These are phyloP conservation scores for Stenotaenia linearis DNA, from an alignment of 2,888 invertebrate species.

Conservation along the genomic window DNA sequence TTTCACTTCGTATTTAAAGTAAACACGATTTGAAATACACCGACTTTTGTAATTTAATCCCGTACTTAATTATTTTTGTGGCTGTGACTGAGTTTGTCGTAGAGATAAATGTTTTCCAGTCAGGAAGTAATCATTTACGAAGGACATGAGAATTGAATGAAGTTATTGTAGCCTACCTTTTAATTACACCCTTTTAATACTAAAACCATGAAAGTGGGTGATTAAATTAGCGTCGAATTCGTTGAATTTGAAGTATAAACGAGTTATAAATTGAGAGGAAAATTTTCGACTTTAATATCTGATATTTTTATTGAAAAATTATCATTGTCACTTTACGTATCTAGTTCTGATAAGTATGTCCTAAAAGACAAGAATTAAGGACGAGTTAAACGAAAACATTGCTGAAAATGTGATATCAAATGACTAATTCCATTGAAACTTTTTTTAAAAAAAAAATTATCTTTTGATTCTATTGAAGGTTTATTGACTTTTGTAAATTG, in stretches of 20 bases:
- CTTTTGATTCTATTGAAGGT: slow-evolving; percentile 54
- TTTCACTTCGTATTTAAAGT: too few species aligned
- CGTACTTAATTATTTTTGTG: not conserved
- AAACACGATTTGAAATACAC: not conserved
- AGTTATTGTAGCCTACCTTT: not conserved
- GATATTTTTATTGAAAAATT: too few species aligned
- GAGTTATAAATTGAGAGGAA: too few species aligned
- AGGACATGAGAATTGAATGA: not conserved
- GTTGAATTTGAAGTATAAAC: too few species aligned
- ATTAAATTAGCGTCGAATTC: too few species aligned
- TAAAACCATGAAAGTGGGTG: not conserved
- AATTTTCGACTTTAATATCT: too few species aligned
- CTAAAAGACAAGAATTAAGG: not conserved
- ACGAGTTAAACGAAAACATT: not conserved
- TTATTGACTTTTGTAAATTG: slow-evolving; percentile 87
- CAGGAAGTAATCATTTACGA: slow-evolving; percentile 27
- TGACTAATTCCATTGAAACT: not conserved
- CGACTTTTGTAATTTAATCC: not conserved
- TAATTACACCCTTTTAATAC: not conserved
- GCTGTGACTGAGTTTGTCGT: not conserved
- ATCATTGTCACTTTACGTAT: not conserved
- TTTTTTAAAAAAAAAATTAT: not conserved
- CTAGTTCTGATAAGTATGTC: not conserved
- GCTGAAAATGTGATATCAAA: not conserved
- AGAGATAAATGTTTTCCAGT: slow-evolving; percentile 6